Percentiles rank a stretch among this genome's conserved stretches.
phyloP scores from a whole-genome alignment of 2,888 invertebrate species.

The Latrodectus hesperus region DNA sequence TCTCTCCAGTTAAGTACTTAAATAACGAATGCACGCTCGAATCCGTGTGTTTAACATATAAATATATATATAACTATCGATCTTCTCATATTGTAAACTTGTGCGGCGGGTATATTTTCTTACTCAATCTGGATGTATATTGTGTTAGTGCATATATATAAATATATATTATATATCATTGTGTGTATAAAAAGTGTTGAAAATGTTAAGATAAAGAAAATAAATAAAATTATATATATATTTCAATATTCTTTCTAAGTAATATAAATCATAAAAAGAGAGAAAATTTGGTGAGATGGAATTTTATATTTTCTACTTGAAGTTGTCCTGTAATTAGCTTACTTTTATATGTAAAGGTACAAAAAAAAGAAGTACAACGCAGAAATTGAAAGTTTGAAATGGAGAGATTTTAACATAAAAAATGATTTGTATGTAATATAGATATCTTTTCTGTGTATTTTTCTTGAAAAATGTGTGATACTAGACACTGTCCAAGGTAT shows the following conservation, averaged over 20 bases:
- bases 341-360: constrained; percentile 68
- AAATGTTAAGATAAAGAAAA: constrained; percentile 57
- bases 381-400: constrained; percentile 31
- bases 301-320: constrained; percentile 69
- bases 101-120: constrained; percentile 68
- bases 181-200: constrained; percentile 66
- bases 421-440: constrained; percentile 60
- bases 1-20: constrained; percentile 59
- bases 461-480: constrained; percentile 58
- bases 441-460: constrained; percentile 48
- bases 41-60: constrained; percentile 61
- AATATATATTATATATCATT: constrained; percentile 68
- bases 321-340: constrained; percentile 68
- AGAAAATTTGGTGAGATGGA: constrained; percentile 48
- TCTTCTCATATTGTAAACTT: constrained; percentile 67
- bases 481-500: constrained; percentile 34
- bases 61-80: constrained; percentile 55
- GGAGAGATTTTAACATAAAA: constrained; percentile 45
- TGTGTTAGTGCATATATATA: constrained; percentile 66
- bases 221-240: constrained; percentile 58
- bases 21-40: constrained; percentile 52
- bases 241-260: constrained; percentile 69
- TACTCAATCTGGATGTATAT: constrained; percentile 65
- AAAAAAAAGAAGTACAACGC: constrained; percentile 59
- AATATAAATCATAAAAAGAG: constrained; percentile 45